Evolutionary conservation across 2,888 invertebrate species (phyloP).

Genomic region (Dryobota labecula): DNA sequence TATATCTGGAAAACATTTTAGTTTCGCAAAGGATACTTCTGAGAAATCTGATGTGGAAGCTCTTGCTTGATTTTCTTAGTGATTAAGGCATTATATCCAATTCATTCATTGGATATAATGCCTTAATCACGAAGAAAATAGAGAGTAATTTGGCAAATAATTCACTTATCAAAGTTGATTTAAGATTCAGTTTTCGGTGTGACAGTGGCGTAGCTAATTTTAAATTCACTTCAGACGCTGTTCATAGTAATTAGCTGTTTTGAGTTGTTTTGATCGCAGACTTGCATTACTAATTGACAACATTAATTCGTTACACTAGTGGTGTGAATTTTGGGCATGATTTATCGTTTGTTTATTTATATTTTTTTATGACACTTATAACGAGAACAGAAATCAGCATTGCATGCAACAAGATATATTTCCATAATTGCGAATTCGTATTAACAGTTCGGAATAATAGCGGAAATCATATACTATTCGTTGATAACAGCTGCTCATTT

Average conservation of each 20-base stretch:
- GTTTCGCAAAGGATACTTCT: background rate
- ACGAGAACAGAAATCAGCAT: background rate
- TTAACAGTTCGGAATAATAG: slow-evolving; percentile 17
- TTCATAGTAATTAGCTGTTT: slow-evolving; percentile 47
- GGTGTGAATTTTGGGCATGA: slow-evolving; percentile 10
- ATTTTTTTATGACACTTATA: background rate
- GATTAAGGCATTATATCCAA: too few species aligned
- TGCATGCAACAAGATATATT: slow-evolving; percentile 1
- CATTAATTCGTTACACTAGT: slow-evolving; percentile 29
- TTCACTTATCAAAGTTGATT: slow-evolving; percentile 46
- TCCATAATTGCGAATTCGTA: slow-evolving; percentile 22
- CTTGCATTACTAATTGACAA: slow-evolving; percentile 50
- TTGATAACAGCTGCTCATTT: slow-evolving; percentile 32
- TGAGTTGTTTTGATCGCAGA: slow-evolving; percentile 29
- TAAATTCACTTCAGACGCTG: slow-evolving; percentile 48
- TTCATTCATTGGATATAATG: slow-evolving; percentile 13
- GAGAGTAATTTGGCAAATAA: slow-evolving; percentile 42
- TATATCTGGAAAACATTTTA: background rate
- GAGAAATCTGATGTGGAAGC: background rate
- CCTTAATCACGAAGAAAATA: slow-evolving; percentile 13
- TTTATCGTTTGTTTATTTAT: slow-evolving; percentile 18
- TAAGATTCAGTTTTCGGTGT: slow-evolving; percentile 43
- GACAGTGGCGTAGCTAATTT: slow-evolving; percentile 54
- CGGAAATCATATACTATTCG: slow-evolving; percentile 42
- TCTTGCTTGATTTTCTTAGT: too few species aligned